Evolutionary conservation across 1,140 invertebrate species (phyloP), one percentile per base, ranked within the genome.

Genomic region (Elymnias hypermnestra): DNA sequence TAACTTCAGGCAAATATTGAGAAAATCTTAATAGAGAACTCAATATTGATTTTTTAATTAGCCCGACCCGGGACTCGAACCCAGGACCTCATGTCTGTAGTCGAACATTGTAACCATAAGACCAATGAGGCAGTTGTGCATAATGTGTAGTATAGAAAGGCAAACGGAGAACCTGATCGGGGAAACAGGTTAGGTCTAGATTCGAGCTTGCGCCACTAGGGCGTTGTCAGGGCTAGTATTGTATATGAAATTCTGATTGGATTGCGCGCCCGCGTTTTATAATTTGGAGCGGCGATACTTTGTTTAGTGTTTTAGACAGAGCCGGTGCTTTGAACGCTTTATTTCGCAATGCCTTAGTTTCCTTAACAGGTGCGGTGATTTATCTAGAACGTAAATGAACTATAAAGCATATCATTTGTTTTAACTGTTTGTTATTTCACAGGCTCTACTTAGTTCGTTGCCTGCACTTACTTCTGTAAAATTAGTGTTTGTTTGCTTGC

Each of bases 141-240:
- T n/a, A n/a, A n/a, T n/a, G n/a, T n/a, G n/a, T n/a, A 15, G 6
- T 19, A n/a, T 36, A 36, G 33, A 36, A 22, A 49, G 49, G 50
- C 48, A 53, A 48, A 53, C 40, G 44, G 33, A 45, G 44, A 48
- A 61, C 53, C 46, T 19, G 42, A 50, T 48, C 44, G 36, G 21
- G 37, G 12, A 28, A 43, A 53, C 39, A 22, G 22, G 54, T 53
- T 37, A 8, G 44, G 46, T 43, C 43, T 43, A 36, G 53, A 57
- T 53, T 48, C 49, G 53, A 22, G 43, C 18, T 60, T 47, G 41
- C 52, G 40, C 39, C 43, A 46, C 14, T 37, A 52, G 59, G 59
- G 59, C 59, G 59, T 57, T 57, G 59, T 58, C 59, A 62, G 55
- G 59, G 59, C 51, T 62, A 51, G 25, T 21, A 53, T 58, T 57